These are phyloP conservation scores for Zeuzera pyrina DNA, from an alignment of 2,888 invertebrate genomes.

Conservation along the genomic window DNA sequence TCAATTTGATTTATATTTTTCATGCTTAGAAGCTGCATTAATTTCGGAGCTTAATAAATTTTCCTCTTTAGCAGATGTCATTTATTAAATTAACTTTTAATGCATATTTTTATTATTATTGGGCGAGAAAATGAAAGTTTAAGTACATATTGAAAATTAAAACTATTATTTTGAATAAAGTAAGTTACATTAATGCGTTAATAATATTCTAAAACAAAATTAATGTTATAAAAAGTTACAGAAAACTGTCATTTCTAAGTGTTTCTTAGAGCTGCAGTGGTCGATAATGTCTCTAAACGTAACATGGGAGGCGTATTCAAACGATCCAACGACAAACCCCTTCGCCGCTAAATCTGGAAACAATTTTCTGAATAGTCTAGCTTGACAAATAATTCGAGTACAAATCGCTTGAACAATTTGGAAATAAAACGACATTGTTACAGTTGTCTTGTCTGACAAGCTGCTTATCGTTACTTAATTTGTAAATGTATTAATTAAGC, in stretches of 20 bases:
- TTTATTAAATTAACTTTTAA: no score
- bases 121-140: no score
- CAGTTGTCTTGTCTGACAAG: no score
- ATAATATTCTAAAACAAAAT: not conserved
- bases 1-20: slow-evolving; percentile 27
- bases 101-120: no score
- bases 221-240: slow-evolving; percentile 5
- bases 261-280: slow-evolving; percentile 21
- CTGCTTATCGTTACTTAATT: no score
- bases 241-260: slow-evolving; percentile 34
- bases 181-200: no score
- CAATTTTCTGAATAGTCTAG: slow-evolving; percentile 58
- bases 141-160: no score
- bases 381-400: slow-evolving; percentile 63
- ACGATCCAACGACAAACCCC: slow-evolving; percentile 45
- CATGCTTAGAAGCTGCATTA: not conserved
- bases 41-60: not conserved
- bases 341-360: slow-evolving; percentile 62
- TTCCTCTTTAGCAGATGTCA: not conserved
- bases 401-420: slow-evolving; percentile 55
- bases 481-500: no score
- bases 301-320: slow-evolving; percentile 34
- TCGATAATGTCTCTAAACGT: slow-evolving; percentile 38
- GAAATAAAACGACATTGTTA: slow-evolving; percentile 42
- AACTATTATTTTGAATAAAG: no score